These are phyloP conservation scores for Anguilla rostrata DNA, from an alignment of 2,113 vertebrate species.

Conservation along the genomic window DNA sequence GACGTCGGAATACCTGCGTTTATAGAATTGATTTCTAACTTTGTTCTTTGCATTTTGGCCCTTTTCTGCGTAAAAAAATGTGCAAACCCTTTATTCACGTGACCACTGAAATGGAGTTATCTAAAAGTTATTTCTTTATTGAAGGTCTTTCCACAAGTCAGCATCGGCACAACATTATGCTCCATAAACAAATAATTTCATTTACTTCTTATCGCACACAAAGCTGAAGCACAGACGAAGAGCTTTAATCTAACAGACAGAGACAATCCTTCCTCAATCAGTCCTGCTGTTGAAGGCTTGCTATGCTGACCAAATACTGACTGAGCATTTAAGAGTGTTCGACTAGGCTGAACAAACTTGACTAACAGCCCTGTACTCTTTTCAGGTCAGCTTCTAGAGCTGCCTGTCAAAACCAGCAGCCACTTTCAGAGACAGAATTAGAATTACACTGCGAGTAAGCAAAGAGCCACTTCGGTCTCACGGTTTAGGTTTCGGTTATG, in stretches of 20 bases:
- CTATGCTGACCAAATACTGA: not conserved
- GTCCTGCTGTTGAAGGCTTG: not conserved
- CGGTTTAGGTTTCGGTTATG: not conserved
- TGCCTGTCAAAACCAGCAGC: slow-evolving; percentile 4
- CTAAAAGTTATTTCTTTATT: too few species aligned
- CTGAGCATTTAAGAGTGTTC: not conserved
- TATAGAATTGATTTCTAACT: too few species aligned
- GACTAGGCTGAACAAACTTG: not conserved
- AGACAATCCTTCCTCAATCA: not conserved
- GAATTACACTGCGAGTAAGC: not conserved
- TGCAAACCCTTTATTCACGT: too few species aligned
- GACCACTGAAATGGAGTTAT: too few species aligned
- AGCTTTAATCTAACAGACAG: not conserved
- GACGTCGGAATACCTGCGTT: too few species aligned
- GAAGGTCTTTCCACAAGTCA: not conserved
- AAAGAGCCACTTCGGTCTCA: not conserved
- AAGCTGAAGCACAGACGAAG: not conserved
- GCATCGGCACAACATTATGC: not conserved
- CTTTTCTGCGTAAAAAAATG: too few species aligned
- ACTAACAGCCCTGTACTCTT: not conserved
- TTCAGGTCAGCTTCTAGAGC: not conserved
- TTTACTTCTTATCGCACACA: not conserved
- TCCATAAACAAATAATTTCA: not conserved
- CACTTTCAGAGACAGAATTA: not conserved
- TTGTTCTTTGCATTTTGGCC: too few species aligned